phyloP scores from a whole-genome alignment of 1,140 invertebrate species.

The Harlomillsia oculata region DNA sequence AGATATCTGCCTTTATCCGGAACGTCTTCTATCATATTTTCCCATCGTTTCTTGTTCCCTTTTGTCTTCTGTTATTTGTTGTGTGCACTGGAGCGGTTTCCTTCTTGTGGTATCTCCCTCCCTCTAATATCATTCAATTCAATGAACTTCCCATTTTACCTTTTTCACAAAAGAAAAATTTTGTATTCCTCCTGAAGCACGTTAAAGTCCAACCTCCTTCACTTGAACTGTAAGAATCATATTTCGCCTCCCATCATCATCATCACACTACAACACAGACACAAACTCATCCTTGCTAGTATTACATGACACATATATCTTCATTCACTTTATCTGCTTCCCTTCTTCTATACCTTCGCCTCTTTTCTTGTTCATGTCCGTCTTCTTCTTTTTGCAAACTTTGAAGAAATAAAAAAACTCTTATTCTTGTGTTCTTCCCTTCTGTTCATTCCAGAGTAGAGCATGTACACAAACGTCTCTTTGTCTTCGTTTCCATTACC shows the following conservation, averaged over 20 bases:
- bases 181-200: constrained; percentile 14
- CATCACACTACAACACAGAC: constrained; percentile 3
- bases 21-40: constrained; percentile 25
- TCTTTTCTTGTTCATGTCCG: background rate
- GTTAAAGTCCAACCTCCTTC: background rate
- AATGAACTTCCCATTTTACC: constrained; percentile 22
- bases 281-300: constrained; percentile 3
- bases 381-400: background rate
- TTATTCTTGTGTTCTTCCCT: too few relatives aligned
- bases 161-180: constrained; percentile 23
- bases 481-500: too few relatives aligned
- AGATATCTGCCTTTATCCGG: constrained; percentile 25
- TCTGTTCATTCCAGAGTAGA: too few relatives aligned
- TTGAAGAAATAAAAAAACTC: too few relatives aligned
- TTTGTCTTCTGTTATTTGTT: constrained; percentile 28
- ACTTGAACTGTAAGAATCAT: too few relatives aligned
- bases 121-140: constrained; percentile 27
- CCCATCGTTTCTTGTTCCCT: constrained; percentile 15
- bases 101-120: constrained; percentile 25
- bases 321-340: constrained; percentile 1
- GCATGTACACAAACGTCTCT: too few relatives aligned
- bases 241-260: background rate
- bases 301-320: background rate
- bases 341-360: background rate
- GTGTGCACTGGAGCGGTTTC: constrained; percentile 19